Evolutionary conservation across 2,113 vertebrate species (phyloP).

Genomic region (Ahaetulla prasina): DNA sequence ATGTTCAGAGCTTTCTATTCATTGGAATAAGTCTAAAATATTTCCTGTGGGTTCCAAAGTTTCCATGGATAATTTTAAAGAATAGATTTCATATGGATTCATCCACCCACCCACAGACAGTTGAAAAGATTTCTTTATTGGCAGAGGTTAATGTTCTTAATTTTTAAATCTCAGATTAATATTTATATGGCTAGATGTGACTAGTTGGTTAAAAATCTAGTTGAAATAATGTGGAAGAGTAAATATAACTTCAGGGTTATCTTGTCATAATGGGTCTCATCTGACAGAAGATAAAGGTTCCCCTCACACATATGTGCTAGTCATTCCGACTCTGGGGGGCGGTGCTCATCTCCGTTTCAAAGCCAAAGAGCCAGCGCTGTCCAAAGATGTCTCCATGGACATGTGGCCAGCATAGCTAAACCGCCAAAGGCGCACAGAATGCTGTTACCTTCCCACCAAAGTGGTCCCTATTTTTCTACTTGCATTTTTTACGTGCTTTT

Average conservation of each 20-base stretch:
- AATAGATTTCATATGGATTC: neutral
- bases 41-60: neutral
- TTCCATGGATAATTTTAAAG: neutral
- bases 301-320: too few species aligned
- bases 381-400: too few species aligned
- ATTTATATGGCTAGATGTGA: neutral
- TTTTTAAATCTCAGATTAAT: neutral
- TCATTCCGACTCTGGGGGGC: too few species aligned
- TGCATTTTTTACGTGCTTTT: too few species aligned
- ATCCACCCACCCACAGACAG: neutral
- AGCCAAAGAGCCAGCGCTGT: too few species aligned
- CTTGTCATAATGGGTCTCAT: neutral
- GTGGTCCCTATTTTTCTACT: too few species aligned
- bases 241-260: neutral
- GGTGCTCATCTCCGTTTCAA: too few species aligned
- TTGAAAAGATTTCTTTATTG: neutral
- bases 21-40: neutral
- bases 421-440: too few species aligned
- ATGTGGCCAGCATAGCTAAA: too few species aligned
- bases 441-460: too few species aligned
- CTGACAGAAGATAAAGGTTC: neutral
- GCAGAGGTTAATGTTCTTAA: neutral
- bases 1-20: neutral
- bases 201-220: neutral
- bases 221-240: neutral